Evolutionary conservation across 2,113 vertebrate species (phyloP).

Genomic region (Tonatia bakeri): DNA sequence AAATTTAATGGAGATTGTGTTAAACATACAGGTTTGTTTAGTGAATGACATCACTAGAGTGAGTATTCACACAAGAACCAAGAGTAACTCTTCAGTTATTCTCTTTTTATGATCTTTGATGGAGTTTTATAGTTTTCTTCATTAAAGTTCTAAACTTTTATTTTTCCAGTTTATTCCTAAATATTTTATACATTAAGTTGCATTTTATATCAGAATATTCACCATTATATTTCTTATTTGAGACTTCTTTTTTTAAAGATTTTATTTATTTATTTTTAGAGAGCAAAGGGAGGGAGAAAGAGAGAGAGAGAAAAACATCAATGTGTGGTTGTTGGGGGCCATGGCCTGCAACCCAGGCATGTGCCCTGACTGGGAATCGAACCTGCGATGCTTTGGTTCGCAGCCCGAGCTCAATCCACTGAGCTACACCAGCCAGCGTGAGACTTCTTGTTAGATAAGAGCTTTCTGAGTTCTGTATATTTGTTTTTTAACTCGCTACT

Average conservation of each 20-base stretch:
- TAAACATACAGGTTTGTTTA: not conserved
- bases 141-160: not conserved
- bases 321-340: too few species aligned
- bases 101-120: not conserved
- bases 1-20: not conserved
- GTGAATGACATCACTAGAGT: not conserved
- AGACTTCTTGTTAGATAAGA: not conserved
- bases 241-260: too few species aligned
- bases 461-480: not conserved
- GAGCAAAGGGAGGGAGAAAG: too few species aligned
- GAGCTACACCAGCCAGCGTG: too few species aligned
- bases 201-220: not conserved
- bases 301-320: too few species aligned
- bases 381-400: too few species aligned
- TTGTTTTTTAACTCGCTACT: not conserved
- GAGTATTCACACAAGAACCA: not conserved
- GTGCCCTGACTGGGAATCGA: too few species aligned
- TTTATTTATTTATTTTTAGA: too few species aligned
- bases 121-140: not conserved
- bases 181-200: not conserved
- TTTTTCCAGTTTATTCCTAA: not conserved
- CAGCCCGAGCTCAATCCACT: too few species aligned
- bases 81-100: not conserved
- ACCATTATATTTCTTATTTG: not conserved
- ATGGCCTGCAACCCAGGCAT: too few species aligned